A percentile compares a stretch with the other conserved stretches of the same genome.
phyloP scores from a whole-genome alignment of 2,888 invertebrate genomes.

The Halictus quadricinctus region DNA sequence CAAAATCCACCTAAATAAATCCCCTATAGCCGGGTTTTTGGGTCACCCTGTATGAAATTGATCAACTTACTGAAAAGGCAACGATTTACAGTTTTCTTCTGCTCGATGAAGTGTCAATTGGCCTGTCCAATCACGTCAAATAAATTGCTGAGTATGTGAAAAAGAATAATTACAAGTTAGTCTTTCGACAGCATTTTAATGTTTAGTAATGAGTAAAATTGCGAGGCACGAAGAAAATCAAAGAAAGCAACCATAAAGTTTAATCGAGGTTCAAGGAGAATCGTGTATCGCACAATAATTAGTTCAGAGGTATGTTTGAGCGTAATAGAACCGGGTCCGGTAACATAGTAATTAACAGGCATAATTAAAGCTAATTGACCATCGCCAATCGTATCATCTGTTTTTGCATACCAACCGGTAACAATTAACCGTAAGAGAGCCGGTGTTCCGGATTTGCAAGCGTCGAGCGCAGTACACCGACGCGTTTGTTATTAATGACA shows the following conservation, averaged over 20 bases:
- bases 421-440: slow-evolving; percentile 40
- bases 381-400: slow-evolving; percentile 36
- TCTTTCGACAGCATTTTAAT: background rate
- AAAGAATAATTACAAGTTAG: background rate
- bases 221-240: background rate
- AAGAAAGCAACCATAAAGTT: background rate
- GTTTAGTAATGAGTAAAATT: slow-evolving; percentile 2
- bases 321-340: slow-evolving; percentile 13
- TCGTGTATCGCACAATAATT: slow-evolving; percentile 10
- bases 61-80: background rate
- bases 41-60: background rate
- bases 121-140: too few species aligned
- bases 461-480: background rate
- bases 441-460: background rate
- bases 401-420: slow-evolving; percentile 16
- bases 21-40: too few species aligned
- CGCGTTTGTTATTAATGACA: slow-evolving; percentile 41
- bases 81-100: background rate
- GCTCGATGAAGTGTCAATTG: too few species aligned
- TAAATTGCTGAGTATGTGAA: background rate
- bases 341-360: slow-evolving; percentile 37
- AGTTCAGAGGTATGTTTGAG: background rate
- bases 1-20: too few species aligned
- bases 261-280: background rate
- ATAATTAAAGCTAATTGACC: slow-evolving; percentile 52